A percentile compares a stretch with the other conserved stretches of the same genome.
Conservation (phyloP, 1,140 invertebrate species). For the Araneus ventricosus region DNA sequence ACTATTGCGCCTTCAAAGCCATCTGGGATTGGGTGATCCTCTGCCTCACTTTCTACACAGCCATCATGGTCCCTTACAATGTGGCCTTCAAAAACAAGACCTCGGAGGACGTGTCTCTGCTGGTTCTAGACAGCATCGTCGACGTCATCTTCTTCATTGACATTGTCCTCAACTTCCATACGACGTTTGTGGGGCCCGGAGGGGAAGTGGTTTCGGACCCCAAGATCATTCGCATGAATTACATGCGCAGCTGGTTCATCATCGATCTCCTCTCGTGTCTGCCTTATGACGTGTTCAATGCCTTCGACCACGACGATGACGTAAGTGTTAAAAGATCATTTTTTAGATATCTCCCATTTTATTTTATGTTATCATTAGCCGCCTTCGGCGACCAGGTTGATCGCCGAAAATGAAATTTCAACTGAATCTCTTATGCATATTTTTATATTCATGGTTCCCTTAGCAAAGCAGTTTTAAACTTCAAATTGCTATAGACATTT, state of each 20-base stretch:
- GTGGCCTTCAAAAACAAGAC: conserved; percentile 99
- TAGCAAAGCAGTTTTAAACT: too few relatives aligned
- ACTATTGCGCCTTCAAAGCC: conserved; percentile 97
- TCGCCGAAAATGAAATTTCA: too few relatives aligned
- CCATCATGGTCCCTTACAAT: conserved; percentile 99
- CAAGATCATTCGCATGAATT: conserved; percentile 98
- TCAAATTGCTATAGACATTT: too few relatives aligned
- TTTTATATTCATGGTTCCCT: too few relatives aligned
- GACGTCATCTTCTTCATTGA: conserved; percentile 99
- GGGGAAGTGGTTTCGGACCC: conserved; percentile 99
- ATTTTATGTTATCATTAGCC: too few relatives aligned
- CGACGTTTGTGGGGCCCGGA: conserved; percentile 98
- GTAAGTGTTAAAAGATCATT: conserved; percentile 83
- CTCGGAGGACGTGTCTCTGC: conserved; percentile 97
- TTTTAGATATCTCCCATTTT: too few relatives aligned
- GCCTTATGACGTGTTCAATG: conserved; percentile 99
- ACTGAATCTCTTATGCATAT: too few relatives aligned
- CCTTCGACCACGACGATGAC: conserved; percentile 99
- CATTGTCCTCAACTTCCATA: conserved; percentile 99
- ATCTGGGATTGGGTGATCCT: conserved; percentile 99
- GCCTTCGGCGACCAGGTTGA: too few relatives aligned
- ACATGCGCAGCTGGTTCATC: conserved; percentile 99
- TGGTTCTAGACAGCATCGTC: conserved; percentile 98
- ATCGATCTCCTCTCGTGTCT: conserved; percentile 99
- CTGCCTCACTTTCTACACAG: conserved; percentile 99